These are phyloP conservation scores for Stigmatopora argus DNA, from an alignment of 2,113 vertebrate genomes.

Conservation along the genomic window DNA sequence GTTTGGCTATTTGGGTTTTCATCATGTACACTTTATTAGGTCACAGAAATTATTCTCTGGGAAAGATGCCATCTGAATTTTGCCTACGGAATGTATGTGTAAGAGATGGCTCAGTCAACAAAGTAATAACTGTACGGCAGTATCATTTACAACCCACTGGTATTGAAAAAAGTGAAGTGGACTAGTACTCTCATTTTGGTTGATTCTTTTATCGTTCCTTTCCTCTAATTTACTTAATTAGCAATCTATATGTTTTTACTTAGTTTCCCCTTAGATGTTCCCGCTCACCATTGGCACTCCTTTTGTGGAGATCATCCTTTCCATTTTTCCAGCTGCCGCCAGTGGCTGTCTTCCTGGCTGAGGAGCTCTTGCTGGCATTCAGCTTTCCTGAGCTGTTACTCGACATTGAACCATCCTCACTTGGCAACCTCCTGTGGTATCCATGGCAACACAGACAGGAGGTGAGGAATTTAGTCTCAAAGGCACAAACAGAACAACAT, in stretches of 20 bases:
- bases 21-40: conserved; percentile 15
- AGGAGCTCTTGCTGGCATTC: conserved; percentile 81
- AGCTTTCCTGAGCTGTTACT: conserved; percentile 90
- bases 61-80: conserved; percentile 2
- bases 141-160: conserved; percentile 1
- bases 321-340: conserved; percentile 77
- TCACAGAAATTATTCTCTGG: conserved; percentile 15
- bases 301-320: conserved; percentile 72
- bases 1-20: conserved; percentile 12
- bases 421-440: conserved; percentile 88
- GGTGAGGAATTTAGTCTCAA: conserved; percentile 29
- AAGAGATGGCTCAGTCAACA: background rate
- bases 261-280: background rate
- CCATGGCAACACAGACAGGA: conserved; percentile 85
- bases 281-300: conserved; percentile 49
- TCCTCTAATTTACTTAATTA: background rate
- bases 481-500: conserved; percentile 27
- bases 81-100: background rate
- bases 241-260: background rate
- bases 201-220: background rate
- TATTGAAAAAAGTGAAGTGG: background rate
- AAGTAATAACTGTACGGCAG: background rate
- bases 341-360: conserved; percentile 77
- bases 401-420: conserved; percentile 87
- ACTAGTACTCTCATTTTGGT: background rate